A percentile compares a stretch with the other conserved stretches of the same genome.
Conservation (phyloP, 2,888 invertebrate genomes). For the Eretmocerus hayati region DNA sequence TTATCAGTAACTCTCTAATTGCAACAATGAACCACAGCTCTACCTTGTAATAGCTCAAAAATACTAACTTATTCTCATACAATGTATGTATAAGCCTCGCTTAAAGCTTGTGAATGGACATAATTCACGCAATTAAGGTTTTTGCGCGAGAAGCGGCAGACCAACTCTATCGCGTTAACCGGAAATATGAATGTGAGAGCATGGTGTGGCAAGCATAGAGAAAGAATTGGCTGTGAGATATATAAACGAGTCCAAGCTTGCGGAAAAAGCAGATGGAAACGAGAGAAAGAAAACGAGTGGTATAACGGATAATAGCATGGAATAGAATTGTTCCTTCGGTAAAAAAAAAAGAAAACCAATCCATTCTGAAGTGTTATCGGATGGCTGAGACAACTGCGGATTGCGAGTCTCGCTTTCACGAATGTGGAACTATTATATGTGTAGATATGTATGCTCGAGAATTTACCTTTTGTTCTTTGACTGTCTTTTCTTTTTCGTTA, state of each 20-base stretch:
- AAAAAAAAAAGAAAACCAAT: conserved; percentile 42
- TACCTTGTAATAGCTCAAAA: too few relatives aligned
- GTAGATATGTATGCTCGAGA: too few relatives aligned
- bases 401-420: conserved; percentile 21
- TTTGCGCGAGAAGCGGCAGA: conserved; percentile 29
- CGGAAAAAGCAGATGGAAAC: conserved; percentile 10
- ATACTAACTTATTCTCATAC: too few relatives aligned
- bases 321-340: conserved; percentile 39
- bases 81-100: too few relatives aligned
- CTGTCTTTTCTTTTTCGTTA: too few relatives aligned
- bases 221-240: conserved; percentile 22
- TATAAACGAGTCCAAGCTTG: too few relatives aligned
- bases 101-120: too few relatives aligned
- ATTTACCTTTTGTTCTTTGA: too few relatives aligned
- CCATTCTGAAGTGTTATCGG: conserved; percentile 40
- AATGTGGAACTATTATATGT: neutral
- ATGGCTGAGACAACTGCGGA: conserved; percentile 32
- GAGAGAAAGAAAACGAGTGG: conserved; percentile 24
- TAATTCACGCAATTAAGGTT: conserved; percentile 43
- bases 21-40: too few relatives aligned
- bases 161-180: too few relatives aligned
- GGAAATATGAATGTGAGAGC: conserved; percentile 30
- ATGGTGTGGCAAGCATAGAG: too few relatives aligned
- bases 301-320: conserved; percentile 23
- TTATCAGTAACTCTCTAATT: too few relatives aligned